Evolutionary conservation across 2,113 vertebrate species (phyloP).

Genomic region (Phyllostomus hastatus): DNA sequence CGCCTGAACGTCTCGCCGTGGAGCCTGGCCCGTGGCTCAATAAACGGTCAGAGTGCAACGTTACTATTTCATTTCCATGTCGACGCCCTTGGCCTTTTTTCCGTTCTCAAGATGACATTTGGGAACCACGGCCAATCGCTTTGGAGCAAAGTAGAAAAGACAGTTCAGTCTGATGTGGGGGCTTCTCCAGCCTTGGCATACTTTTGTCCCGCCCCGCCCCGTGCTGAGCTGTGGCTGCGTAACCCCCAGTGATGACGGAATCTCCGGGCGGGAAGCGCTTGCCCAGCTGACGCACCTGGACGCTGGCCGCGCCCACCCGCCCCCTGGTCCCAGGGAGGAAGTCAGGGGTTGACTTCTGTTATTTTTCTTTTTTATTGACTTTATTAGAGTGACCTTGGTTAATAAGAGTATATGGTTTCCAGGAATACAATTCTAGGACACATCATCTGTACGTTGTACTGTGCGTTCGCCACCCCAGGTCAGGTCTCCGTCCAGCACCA

Average conservation of each 20-base stretch:
- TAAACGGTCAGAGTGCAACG: not conserved
- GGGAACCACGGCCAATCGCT: not conserved
- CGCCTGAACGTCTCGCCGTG: not conserved
- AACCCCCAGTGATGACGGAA: too few relatives aligned
- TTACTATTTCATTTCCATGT: not conserved
- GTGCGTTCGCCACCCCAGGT: not conserved
- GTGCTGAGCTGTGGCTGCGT: accelerated
- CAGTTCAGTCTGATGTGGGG: not conserved
- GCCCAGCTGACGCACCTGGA: not conserved
- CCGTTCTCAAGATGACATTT: not conserved
- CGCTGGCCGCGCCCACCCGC: not conserved
- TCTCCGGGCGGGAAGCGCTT: not conserved
- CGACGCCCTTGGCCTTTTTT: not conserved
- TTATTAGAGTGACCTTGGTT: not conserved
- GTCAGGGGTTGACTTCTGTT: not conserved
- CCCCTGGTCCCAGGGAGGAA: not conserved
- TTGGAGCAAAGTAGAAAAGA: not conserved
- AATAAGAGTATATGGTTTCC: not conserved
- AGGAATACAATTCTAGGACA: not conserved
- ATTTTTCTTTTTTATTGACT: not conserved
- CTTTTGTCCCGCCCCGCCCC: not conserved
- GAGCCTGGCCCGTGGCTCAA: accelerated
- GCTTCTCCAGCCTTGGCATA: not conserved
- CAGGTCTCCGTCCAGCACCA: not conserved
- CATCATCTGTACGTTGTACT: not conserved